These are phyloP conservation scores for Pogonomyrmex barbatus DNA, from an alignment of 1,140 invertebrate genomes.

Conservation along the genomic window DNA sequence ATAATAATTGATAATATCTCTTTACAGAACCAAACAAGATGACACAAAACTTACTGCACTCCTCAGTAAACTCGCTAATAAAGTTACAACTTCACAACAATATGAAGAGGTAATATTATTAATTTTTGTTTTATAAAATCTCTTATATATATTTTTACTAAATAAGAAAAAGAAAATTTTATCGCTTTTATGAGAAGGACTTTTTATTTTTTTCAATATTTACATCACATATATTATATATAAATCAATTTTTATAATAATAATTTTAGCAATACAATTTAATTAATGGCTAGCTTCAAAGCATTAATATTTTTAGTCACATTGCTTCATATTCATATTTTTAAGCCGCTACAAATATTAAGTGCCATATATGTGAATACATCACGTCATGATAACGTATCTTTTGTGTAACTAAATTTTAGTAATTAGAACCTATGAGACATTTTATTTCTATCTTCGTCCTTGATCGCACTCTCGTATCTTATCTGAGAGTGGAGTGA, in stretches of 20 bases:
- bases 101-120: constrained; percentile 52
- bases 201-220: neutral
- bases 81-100: constrained; percentile 48
- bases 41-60: neutral
- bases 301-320: neutral
- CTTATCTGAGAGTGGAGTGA: constrained; percentile 34
- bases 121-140: neutral
- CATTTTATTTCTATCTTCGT: constrained; percentile 17
- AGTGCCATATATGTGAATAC: neutral
- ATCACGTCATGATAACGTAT: constrained; percentile 32
- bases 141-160: constrained; percentile 9
- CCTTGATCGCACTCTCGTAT: constrained; percentile 28
- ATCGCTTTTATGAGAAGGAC: neutral
- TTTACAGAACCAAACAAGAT: constrained; percentile 48
- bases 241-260: neutral
- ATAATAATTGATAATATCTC: neutral
- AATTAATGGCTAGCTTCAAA: neutral
- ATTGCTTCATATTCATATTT: neutral
- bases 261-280: neutral
- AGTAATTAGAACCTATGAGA: constrained; percentile 41
- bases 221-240: neutral
- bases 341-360: neutral
- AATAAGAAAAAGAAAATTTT: neutral
- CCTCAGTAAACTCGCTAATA: constrained; percentile 39
- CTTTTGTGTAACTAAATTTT: constrained; percentile 39